Percentiles rank a stretch among this genome's conserved stretches.
These are phyloP conservation scores for Panulirus ornatus DNA, from an alignment of 1,140 invertebrate species.

Conservation along the genomic window DNA sequence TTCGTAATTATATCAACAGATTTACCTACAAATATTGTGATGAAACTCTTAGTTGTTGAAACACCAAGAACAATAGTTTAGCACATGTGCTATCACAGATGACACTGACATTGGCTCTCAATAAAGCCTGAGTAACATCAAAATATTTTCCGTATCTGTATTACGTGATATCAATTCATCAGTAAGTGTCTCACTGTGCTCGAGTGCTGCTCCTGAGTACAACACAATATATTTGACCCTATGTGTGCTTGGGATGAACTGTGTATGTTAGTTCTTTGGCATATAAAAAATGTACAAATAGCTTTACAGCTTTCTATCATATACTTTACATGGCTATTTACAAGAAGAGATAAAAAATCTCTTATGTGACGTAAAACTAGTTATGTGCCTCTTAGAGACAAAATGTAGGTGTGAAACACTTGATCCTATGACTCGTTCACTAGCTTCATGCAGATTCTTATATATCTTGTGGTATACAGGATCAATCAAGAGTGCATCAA, in stretches of 20 bases:
- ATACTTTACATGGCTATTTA: slow-evolving; percentile 49
- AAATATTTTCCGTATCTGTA: not conserved
- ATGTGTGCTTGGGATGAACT: not conserved
- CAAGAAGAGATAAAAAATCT: slow-evolving; percentile 10
- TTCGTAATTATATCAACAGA: not conserved
- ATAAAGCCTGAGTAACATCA: not conserved
- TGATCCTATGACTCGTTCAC: not conserved
- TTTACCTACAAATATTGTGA: not conserved
- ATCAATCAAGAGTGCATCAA: not conserved
- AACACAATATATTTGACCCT: not conserved
- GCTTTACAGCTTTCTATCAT: slow-evolving; percentile 15
- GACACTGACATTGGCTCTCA: not conserved
- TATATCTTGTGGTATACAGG: not conserved
- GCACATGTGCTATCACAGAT: not conserved
- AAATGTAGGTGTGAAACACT: not conserved
- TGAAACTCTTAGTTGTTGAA: not conserved
- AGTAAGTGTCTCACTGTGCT: not conserved
- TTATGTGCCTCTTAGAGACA: slow-evolving; percentile 1
- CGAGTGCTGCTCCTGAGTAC: not conserved
- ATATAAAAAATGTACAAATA: slow-evolving; percentile 60
- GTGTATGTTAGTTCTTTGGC: slow-evolving; percentile 10
- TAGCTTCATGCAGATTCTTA: not conserved
- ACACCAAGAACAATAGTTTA: too few relatives aligned
- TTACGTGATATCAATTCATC: not conserved
- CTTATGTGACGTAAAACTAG: slow-evolving; percentile 18